Base-by-base conservation (phyloP, 2,888 invertebrate genomes). In the Chironomus riparius region DNA sequence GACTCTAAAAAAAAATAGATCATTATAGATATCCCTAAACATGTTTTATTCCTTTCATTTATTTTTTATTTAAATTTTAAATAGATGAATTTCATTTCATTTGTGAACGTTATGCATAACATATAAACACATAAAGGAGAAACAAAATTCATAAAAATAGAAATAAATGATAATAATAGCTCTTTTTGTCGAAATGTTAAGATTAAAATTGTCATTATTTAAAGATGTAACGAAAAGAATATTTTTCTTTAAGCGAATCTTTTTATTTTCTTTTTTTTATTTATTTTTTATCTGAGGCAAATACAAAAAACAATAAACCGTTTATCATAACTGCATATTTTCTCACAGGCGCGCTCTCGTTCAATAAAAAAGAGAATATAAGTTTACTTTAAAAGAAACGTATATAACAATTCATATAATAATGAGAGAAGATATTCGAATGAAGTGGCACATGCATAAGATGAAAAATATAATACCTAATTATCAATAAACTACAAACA, bases 251-350 rank as follows among this genome's bases (percentile, higher is more conserved):
- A n/a, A 3, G 18, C 15, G 18, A 15, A 65, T 65, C 21, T 65
- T 65, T 24, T 24, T 24, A n/a, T 65, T 24, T 22, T 24, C 3
- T 65, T 65, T 3, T 65, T 10, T 62, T 24, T 24, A 65, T 22
- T 13, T 22, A 21, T 62, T 65, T 22, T 24, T 65, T 24, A 21
- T 65, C 21, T 13, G 65, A 65, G 21, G 65, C 21, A 21, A 70
- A 48, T 15, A 70, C 47, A 47, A 48, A 50, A 38, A 28, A 21
- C 4, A 50, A 71, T 48, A 21, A 73, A 73, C 72, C 72, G 72
- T 73, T 73, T 70, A 50, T 71, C 50, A 70, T 70, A 70, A 70
- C 48, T 70, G 70, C 70, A 70, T 70, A 48, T 70, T 47, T 70
- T 18, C 12, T 47, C 47, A 22, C 70, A 22, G 15, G 22, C 71